These are phyloP conservation scores for Eurois occulta DNA, from an alignment of 2,888 invertebrate species.

Conservation along the genomic window DNA sequence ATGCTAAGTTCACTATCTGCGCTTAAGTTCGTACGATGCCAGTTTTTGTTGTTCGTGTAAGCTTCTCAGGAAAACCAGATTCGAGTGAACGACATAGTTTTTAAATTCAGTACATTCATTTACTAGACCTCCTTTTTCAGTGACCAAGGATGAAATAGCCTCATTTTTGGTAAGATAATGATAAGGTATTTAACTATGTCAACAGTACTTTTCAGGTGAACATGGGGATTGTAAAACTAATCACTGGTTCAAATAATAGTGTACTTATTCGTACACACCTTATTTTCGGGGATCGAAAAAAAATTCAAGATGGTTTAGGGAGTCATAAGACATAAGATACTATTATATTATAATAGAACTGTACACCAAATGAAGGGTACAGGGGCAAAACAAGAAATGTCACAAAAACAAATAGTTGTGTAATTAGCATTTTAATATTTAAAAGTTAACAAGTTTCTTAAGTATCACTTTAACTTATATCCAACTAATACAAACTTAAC, in stretches of 20 bases:
- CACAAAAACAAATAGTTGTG: too few species aligned
- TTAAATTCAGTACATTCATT: background rate
- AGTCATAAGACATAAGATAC: background rate
- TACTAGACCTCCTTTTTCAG: background rate
- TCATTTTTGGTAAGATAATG: background rate
- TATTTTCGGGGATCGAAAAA: background rate
- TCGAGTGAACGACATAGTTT: background rate
- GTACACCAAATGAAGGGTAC: too few species aligned
- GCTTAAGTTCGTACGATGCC: background rate
- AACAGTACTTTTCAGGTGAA: background rate
- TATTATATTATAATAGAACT: background rate
- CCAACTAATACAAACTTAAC: too few species aligned
- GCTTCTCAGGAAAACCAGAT: conserved; percentile 19
- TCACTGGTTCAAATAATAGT: background rate
- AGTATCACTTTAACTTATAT: too few species aligned
- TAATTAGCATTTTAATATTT: too few species aligned
- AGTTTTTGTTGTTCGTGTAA: conserved; percentile 15
- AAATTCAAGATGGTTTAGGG: background rate
- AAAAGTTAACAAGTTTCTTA: too few species aligned
- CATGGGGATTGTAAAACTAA: background rate
- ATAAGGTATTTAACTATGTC: background rate
- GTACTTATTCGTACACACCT: background rate
- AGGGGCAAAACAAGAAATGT: too few species aligned
- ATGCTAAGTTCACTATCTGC: conserved; percentile 33
- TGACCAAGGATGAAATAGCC: too few species aligned